A percentile compares a stretch with the other conserved stretches of the same genome.
These are phyloP conservation scores for Mechanitis messenoides DNA, from an alignment of 2,888 invertebrate species.

Conservation along the genomic window DNA sequence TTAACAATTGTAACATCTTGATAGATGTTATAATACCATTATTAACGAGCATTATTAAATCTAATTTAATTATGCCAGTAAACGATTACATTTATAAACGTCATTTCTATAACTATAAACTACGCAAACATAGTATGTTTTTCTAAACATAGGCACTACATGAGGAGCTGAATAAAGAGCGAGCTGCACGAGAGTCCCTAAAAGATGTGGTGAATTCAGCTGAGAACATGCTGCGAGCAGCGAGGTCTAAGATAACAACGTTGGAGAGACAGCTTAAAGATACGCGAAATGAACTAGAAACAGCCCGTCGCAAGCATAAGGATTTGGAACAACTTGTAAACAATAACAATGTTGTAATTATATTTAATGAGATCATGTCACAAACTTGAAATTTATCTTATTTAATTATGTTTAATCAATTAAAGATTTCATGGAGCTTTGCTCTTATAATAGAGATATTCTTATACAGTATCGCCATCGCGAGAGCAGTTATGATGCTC, in stretches of 20 bases:
- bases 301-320: constrained; percentile 54
- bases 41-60: no score
- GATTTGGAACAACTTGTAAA: constrained; percentile 67
- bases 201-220: constrained; percentile 60
- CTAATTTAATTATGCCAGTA: no score
- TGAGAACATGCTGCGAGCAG: constrained; percentile 63
- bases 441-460: neutral
- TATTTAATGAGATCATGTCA: constrained; percentile 2
- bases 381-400: no score
- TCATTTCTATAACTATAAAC: no score
- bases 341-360: neutral
- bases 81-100: no score
- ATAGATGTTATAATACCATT: no score
- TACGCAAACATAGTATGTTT: neutral
- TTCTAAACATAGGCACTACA: constrained; percentile 37
- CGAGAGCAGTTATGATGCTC: constrained; percentile 56
- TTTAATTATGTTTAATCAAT: no score
- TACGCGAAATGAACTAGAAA: constrained; percentile 49
- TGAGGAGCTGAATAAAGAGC: constrained; percentile 58
- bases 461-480: constrained; percentile 56
- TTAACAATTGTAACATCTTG: no score
- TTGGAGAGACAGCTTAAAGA: constrained; percentile 63
- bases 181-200: constrained; percentile 53
- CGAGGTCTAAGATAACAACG: constrained; percentile 55
- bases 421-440: neutral